Percentiles rank a stretch among this genome's conserved stretches.
Conservation (phyloP, 2,113 vertebrate genomes). For the Tupaia chinensis region DNA sequence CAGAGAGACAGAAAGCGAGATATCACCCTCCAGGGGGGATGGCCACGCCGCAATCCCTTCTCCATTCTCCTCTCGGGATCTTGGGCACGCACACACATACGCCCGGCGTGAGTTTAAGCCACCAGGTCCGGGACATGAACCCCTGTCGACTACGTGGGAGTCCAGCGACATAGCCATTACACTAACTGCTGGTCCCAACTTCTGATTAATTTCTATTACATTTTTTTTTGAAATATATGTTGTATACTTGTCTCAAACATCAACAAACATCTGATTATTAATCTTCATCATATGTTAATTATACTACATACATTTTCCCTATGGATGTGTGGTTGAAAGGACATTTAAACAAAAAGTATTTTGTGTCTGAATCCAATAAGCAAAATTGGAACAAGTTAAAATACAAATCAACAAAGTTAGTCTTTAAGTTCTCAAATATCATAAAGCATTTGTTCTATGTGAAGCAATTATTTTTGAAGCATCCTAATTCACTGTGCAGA, state of each 20-base stretch:
- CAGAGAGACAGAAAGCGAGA: too few species aligned
- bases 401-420: neutral
- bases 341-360: neutral
- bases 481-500: constrained; percentile 4
- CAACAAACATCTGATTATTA: neutral
- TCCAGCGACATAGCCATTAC: too few species aligned
- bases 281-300: constrained; percentile 10
- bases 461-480: constrained; percentile 42
- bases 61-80: too few species aligned
- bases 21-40: too few species aligned
- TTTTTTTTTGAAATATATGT: too few species aligned
- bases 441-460: neutral
- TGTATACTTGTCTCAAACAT: constrained; percentile 8
- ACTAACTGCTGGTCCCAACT: too few species aligned
- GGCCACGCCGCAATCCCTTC: too few species aligned
- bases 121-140: too few species aligned
- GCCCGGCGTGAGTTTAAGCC: too few species aligned
- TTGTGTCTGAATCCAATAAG: neutral
- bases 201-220: neutral
- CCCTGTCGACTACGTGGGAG: too few species aligned
- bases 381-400: constrained; percentile 38
- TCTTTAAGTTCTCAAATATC: constrained; percentile 27
- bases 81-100: too few species aligned
- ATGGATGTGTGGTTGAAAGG: neutral
- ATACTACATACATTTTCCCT: neutral